phyloP scores from a whole-genome alignment of 1,140 invertebrate species.

The Dendroctonus ponderosae region DNA sequence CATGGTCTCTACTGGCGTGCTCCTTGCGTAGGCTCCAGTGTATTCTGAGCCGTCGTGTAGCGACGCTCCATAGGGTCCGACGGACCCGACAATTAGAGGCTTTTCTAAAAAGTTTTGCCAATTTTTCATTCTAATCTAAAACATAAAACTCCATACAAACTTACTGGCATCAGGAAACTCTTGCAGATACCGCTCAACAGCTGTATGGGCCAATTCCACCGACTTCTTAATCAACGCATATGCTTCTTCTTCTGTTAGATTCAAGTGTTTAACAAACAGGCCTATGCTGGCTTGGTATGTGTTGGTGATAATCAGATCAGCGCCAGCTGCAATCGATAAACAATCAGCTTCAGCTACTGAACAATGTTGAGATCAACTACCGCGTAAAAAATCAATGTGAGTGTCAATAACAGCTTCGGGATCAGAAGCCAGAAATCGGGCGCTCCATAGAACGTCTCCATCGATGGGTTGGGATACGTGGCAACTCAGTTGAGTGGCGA shows the following conservation, averaged over 20 bases:
- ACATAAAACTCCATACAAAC: not conserved
- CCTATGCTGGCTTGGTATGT: conserved; percentile 86
- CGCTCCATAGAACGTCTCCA: conserved; percentile 79
- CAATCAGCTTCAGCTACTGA: not conserved
- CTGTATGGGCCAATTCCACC: conserved; percentile 65
- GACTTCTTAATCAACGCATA: conserved; percentile 68
- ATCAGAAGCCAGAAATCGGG: conserved; percentile 69
- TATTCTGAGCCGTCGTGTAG: conserved; percentile 89
- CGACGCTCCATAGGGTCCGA: conserved; percentile 87
- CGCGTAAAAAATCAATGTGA: conserved; percentile 73
- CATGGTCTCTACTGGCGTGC: conserved; percentile 64
- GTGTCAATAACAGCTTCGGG: conserved; percentile 70
- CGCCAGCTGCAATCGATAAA: conserved; percentile 62
- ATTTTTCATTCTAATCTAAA: too few species aligned
- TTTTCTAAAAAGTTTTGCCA: too few species aligned
- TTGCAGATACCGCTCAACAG: conserved; percentile 58
- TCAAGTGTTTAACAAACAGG: conserved; percentile 71
- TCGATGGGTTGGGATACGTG: conserved; percentile 68
- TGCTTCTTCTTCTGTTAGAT: conserved; percentile 61
- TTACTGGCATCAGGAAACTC: conserved; percentile 51
- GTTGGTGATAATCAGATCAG: conserved; percentile 80
- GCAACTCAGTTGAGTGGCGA: conserved; percentile 71
- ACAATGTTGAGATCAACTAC: conserved; percentile 39
- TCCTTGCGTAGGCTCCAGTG: conserved; percentile 75
- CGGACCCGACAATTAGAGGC: conserved; percentile 74